phyloP scores from a whole-genome alignment of 2,888 invertebrate genomes.

The Temnothorax unifasciatus region DNA sequence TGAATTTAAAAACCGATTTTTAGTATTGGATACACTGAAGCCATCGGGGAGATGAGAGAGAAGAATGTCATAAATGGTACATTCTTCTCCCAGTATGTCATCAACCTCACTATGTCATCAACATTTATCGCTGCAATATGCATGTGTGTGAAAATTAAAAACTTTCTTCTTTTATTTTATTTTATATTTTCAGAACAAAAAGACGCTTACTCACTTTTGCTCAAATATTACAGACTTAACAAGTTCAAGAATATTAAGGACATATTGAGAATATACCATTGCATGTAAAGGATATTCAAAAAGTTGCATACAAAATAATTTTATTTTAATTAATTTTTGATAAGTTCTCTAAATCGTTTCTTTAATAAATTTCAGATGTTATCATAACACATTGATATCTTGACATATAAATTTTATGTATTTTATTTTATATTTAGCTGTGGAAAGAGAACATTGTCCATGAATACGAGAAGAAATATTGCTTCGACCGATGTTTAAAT shows the following conservation, averaged over 20 bases:
- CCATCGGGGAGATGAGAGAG: background rate
- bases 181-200: background rate
- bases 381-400: background rate
- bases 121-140: background rate
- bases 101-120: background rate
- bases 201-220: background rate
- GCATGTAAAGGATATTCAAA: background rate
- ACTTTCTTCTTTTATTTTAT: background rate
- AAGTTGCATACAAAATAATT: background rate
- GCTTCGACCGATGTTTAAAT: background rate
- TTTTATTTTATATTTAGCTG: too few species aligned
- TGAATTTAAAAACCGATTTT: conserved; percentile 52
- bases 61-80: conserved; percentile 24
- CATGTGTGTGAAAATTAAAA: conserved; percentile 6
- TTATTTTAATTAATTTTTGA: background rate
- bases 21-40: background rate
- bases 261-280: background rate
- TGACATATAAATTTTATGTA: background rate
- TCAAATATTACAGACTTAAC: background rate
- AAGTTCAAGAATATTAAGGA: background rate
- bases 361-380: background rate
- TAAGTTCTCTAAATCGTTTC: background rate
- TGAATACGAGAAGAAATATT: background rate
- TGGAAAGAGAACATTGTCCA: background rate
- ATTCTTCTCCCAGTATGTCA: background rate